Percentiles rank a stretch among this genome's conserved stretches.
Evolutionary conservation across 1,140 invertebrate genomes (phyloP).

Genomic region (Pseudobourletiella spinata): DNA sequence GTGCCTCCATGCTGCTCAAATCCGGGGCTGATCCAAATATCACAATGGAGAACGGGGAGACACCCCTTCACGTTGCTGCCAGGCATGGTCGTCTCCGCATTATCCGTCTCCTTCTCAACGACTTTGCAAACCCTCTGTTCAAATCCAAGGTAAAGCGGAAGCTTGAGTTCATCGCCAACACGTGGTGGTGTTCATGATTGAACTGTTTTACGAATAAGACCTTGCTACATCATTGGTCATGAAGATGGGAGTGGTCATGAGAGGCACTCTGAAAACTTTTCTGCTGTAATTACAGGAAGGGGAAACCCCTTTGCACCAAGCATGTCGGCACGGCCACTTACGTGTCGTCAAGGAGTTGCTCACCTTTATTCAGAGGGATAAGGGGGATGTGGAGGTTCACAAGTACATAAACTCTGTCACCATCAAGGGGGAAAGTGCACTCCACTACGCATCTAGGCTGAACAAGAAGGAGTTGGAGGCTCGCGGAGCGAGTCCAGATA

Average conservation of each 20-base stretch:
- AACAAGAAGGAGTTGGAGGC: conserved; percentile 54
- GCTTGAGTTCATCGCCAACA: no score
- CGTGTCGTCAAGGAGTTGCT: conserved; percentile 77
- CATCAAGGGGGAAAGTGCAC: conserved; percentile 82
- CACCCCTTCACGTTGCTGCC: conserved; percentile 44
- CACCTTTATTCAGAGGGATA: conserved; percentile 67
- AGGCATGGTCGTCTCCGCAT: conserved; percentile 78
- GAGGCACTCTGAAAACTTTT: conserved; percentile 5
- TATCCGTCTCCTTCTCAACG: conserved; percentile 73
- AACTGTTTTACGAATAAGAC: no score
- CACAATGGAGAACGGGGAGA: conserved; percentile 73
- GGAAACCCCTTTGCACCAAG: conserved; percentile 90
- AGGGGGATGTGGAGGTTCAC: conserved; percentile 58
- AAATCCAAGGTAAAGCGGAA: conserved; percentile 62
- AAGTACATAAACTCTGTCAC: conserved; percentile 70
- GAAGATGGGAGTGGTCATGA: neutral
- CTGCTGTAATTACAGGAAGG: conserved; percentile 65
- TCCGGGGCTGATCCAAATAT: conserved; percentile 93
- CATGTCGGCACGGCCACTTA: conserved; percentile 62
- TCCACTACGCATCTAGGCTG: conserved; percentile 80
- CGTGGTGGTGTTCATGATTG: no score
- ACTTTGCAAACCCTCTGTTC: conserved; percentile 78
- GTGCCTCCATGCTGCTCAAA: conserved; percentile 93
- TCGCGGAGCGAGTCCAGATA: conserved; percentile 44
- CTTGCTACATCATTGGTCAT: no score